phyloP scores from a whole-genome alignment of 2,797 vertebrate species.

The Galago senegalensis region DNA sequence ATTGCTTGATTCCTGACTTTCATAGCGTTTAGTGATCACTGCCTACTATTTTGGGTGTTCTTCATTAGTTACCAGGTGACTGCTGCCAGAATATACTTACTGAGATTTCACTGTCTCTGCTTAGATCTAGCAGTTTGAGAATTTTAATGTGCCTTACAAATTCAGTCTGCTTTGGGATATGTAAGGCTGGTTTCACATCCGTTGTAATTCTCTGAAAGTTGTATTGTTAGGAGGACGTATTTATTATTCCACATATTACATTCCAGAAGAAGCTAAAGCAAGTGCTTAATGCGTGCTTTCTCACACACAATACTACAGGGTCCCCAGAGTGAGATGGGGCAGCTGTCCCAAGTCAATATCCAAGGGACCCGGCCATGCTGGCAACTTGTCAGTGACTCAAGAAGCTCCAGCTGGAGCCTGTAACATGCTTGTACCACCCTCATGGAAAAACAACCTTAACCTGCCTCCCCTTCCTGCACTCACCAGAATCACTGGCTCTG shows the following conservation, averaged over 20 bases:
- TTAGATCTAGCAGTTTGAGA: constrained; percentile 60
- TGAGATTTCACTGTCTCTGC: constrained; percentile 40
- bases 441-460: neutral
- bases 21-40: constrained; percentile 31
- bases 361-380: neutral
- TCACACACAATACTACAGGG: constrained; percentile 13
- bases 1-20: constrained; percentile 26
- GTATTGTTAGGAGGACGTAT: neutral
- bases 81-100: constrained; percentile 47
- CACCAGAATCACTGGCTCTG: neutral
- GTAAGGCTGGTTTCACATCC: constrained; percentile 41
- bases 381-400: constrained; percentile 59
- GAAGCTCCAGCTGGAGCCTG: constrained; percentile 36
- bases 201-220: constrained; percentile 52
- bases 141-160: constrained; percentile 17
- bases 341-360: constrained; percentile 65
- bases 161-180: constrained; percentile 8
- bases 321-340: constrained; percentile 60
- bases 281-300: constrained; percentile 46
- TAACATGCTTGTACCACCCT: neutral
- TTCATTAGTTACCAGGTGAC: constrained; percentile 63
- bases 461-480: neutral
- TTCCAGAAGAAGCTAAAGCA: constrained; percentile 68
- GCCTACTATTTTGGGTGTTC: constrained; percentile 18
- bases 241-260: constrained; percentile 22